Evolutionary conservation across 2,888 invertebrate species (phyloP), one percentile per base, ranked within the genome.

Genomic region (Ectemnius lituratus): DNA sequence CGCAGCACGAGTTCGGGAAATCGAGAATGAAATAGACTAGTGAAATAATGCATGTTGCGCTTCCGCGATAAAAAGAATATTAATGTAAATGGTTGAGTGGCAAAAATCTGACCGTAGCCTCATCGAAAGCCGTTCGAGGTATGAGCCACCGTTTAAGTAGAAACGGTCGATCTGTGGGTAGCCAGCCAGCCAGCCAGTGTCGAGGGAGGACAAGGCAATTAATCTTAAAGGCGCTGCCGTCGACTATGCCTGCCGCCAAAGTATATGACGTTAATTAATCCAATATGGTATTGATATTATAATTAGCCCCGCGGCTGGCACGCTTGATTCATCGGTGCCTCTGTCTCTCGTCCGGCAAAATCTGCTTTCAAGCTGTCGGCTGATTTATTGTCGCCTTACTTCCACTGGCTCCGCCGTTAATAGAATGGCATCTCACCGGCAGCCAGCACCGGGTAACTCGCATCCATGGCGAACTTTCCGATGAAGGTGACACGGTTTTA

Each of bases 221-320:
- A 86, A 84, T 86, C 84, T 82, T 70, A 64, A 60, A 73, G 70
- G 64, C 72, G 66, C 71, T 60, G 72, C 58, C 70, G 70, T 75
- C 74, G 74, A 69, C 72, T 67, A 69, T 66, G 67, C 63, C 80
- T 67, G 79, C 62, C 67, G 67, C 66, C 59, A 52, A 80, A 70
- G 80, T 80, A 84, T 80, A 81, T 76, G 82, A 80, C 82, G 81
- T 80, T 85, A 87, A 81, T 81, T 81, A 78, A 81, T 81, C 72
- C 76, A 74, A 82, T 82, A 75, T 64, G 63, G 37, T 79, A 77
- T 81, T 70, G 79, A 76, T 82, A 75, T 81, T 81, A 79, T 81
- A 79, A 81, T 81, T 82, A 81, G 84, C 67, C 68, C 76, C 11
- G 68, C 18, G 65, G 62, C 60, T 56, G 75, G 59, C 62, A 59